phyloP scores from a whole-genome alignment of 2,888 invertebrate genomes.

The Cloeon dipterum region DNA sequence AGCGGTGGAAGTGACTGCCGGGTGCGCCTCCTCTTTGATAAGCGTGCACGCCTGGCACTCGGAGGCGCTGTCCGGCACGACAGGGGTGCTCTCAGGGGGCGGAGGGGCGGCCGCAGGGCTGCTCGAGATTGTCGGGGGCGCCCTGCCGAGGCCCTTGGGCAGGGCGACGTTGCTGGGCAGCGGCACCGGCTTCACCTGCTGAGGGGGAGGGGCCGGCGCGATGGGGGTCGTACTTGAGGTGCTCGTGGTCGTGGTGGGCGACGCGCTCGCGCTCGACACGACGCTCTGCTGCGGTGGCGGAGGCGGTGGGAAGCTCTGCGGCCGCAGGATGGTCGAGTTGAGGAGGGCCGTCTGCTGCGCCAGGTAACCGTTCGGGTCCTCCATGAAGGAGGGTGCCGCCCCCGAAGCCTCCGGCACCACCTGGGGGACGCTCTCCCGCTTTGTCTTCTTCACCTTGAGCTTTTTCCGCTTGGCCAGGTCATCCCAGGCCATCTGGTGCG shows the following conservation, averaged over 20 bases:
- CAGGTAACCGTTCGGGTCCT: conserved; percentile 75
- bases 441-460: conserved; percentile 4
- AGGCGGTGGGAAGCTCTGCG: too few relatives aligned
- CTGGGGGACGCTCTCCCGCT: conserved; percentile 20
- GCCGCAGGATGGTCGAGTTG: conserved; percentile 57
- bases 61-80: background rate
- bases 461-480: conserved; percentile 23
- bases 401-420: conserved; percentile 17
- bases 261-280: conserved; percentile 20
- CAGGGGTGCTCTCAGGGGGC: too few relatives aligned
- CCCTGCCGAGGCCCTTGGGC: background rate
- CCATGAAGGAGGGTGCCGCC: conserved; percentile 52
- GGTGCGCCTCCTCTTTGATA: background rate
- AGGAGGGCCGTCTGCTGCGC: conserved; percentile 74
- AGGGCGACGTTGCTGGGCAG: conserved; percentile 8
- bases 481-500: conserved; percentile 10
- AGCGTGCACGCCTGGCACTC: background rate
- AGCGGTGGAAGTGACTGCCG: conserved; percentile 8
- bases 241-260: conserved; percentile 21
- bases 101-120: too few relatives aligned
- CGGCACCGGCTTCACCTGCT: conserved; percentile 5
- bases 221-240: conserved; percentile 2
- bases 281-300: conserved; percentile 24
- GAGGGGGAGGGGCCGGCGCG: conserved; percentile 4
- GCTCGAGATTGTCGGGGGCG: background rate